Evolutionary conservation across 1,140 invertebrate genomes (phyloP).

Genomic region (Prorops nasuta): DNA sequence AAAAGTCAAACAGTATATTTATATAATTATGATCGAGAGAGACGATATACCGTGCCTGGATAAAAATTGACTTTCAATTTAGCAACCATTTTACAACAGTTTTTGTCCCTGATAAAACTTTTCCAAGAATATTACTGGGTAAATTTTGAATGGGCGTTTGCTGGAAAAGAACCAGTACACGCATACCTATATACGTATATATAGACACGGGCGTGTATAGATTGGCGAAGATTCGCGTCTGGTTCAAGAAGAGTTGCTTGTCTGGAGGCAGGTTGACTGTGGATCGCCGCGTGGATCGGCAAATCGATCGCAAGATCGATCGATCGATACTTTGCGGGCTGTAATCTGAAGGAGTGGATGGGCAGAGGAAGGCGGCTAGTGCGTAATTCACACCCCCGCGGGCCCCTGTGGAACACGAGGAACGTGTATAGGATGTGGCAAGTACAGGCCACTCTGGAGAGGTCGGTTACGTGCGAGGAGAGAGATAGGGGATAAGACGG

Average conservation of each 20-base stretch:
- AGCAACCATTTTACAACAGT: too few relatives aligned
- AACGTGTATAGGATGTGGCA: background rate
- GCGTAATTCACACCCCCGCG: conserved; percentile 20
- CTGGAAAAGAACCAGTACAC: too few relatives aligned
- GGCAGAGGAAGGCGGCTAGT: background rate
- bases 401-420: background rate
- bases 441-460: too few relatives aligned
- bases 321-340: conserved; percentile 15
- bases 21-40: too few relatives aligned
- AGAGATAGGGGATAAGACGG: conserved; percentile 25
- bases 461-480: conserved; percentile 2
- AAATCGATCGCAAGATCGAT: conserved; percentile 15
- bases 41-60: too few relatives aligned
- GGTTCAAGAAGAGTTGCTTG: conserved; percentile 9
- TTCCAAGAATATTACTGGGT: too few relatives aligned
- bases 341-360: conserved; percentile 18
- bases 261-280: conserved; percentile 11
- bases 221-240: background rate
- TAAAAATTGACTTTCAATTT: too few relatives aligned
- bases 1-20: too few relatives aligned
- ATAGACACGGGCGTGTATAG: background rate
- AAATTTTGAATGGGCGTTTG: too few relatives aligned
- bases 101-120: too few relatives aligned
- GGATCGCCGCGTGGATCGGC: conserved; percentile 8
- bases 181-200: too few relatives aligned